phyloP scores from a whole-genome alignment of 2,113 vertebrate species.

The Fulmarus glacialis region DNA sequence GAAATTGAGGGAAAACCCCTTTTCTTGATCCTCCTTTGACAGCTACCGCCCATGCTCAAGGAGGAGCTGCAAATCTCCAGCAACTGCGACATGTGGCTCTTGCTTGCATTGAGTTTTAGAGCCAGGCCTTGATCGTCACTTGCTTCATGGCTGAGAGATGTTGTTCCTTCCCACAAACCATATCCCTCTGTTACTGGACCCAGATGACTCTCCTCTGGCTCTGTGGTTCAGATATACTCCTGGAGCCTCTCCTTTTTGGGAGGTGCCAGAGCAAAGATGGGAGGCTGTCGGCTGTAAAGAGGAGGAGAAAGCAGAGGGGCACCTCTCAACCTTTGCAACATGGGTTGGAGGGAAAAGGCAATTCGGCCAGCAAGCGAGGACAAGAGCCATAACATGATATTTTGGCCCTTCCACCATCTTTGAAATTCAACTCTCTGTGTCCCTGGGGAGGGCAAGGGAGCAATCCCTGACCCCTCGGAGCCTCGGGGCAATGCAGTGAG shows the following conservation, averaged over 20 bases:
- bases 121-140: fast-evolving
- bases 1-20: not conserved
- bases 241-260: not conserved
- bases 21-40: not conserved
- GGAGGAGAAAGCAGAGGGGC: not conserved
- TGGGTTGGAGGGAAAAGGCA: not conserved
- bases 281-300: not conserved
- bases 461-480: not conserved
- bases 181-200: fast-evolving
- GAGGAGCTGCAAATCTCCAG: not conserved
- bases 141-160: not conserved
- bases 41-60: not conserved
- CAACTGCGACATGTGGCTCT: not conserved
- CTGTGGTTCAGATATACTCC: not conserved
- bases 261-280: not conserved
- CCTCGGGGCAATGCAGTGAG: fast-evolving
- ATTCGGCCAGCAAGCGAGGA: not conserved
- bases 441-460: not conserved
- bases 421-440: not conserved
- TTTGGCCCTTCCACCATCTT: not conserved
- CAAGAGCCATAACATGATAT: not conserved
- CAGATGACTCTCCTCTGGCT: not conserved
- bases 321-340: not conserved
- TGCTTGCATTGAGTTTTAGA: not conserved
- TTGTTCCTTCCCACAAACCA: not conserved